Evolutionary conservation across 2,888 invertebrate genomes (phyloP).

Genomic region (Yponomeuta sedellus): DNA sequence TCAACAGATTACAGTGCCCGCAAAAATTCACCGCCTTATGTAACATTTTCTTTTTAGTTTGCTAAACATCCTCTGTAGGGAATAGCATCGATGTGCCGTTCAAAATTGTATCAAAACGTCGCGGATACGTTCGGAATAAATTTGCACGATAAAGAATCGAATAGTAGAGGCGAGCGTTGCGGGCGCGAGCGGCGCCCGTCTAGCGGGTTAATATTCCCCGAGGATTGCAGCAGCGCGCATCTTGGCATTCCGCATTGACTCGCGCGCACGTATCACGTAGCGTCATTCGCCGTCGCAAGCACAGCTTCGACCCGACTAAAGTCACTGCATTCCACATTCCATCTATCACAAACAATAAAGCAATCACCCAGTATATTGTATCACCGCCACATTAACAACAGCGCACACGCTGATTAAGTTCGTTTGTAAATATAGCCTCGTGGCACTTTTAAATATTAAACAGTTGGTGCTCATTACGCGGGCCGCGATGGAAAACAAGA

Average conservation of each 20-base stretch:
- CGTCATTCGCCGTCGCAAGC: constrained; percentile 4
- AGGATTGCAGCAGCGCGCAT: constrained; percentile 20
- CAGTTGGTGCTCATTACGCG: constrained; percentile 10
- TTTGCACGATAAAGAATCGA: constrained; percentile 25
- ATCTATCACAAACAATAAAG: neutral
- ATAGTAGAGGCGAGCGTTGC: constrained; percentile 24
- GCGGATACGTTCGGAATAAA: constrained; percentile 26
- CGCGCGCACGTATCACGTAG: constrained; percentile 4
- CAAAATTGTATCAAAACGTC: constrained; percentile 32
- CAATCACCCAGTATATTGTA: neutral
- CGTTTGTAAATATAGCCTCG: constrained; percentile 4
- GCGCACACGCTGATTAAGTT: neutral
- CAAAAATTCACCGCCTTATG: constrained; percentile 31
- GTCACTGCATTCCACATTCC: neutral
- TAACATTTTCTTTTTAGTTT: constrained; percentile 11
- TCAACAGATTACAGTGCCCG: constrained; percentile 30
- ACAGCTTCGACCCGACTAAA: neutral
- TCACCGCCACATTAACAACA: neutral
- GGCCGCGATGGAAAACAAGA: constrained; percentile 4
- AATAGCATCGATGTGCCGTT: constrained; percentile 18
- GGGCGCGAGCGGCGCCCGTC: constrained; percentile 23
- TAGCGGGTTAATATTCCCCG: constrained; percentile 26
- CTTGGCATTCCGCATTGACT: constrained; percentile 13
- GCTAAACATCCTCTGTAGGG: constrained; percentile 6
- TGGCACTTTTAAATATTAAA: constrained; percentile 12